Evolutionary conservation across 2,888 invertebrate species (phyloP), one percentile per base, ranked within the genome.

Genomic region (Parthenolecanium corni): DNA sequence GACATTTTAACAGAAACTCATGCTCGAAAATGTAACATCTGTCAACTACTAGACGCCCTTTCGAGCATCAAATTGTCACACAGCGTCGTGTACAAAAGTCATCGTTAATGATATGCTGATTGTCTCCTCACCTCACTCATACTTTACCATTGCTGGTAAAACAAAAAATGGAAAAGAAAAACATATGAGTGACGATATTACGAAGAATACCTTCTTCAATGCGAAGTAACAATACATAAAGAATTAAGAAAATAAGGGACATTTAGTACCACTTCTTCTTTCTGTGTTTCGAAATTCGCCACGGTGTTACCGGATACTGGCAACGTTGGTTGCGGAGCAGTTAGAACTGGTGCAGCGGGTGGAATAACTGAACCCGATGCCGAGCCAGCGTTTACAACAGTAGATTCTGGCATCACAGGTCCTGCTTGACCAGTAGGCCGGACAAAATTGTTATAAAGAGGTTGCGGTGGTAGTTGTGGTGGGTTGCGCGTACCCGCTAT

Each of bases 61-160:
- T 49, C 31, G 31, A 31, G 31, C 21, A 49, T 49, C 51, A 61
- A 61, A 36, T 49, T 61, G 61, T 61, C 61, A 49, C 61, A 61
- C 61, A 61, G 24, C 21, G 61, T 49, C 61, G 38, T 49, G 61
- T 61, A 61, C 49, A 61, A 61, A 24, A 38, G 61, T 51, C 61
- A 61, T 61, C 31, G 40, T 61, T 49, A 31, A 36, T 18, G 51
- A 16, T 44, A 57, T 61, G 61, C 61, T 61, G 36, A 61, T 61
- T 61, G 61, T 61, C 61, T 61, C 61, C 51, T 51, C 61, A 49
- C 38, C 51, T 61, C 49, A 51, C 61, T 61, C 47, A 51, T 47
- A 24, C 47, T 46, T 61, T 23, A 51, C 38, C 51, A n/a, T 51
- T 36, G 25, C 51, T 51, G 49, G 38, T 46, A 46, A 31, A 47